phyloP scores from a whole-genome alignment of 2,113 vertebrate genomes.

The Gopherus flavomarginatus region DNA sequence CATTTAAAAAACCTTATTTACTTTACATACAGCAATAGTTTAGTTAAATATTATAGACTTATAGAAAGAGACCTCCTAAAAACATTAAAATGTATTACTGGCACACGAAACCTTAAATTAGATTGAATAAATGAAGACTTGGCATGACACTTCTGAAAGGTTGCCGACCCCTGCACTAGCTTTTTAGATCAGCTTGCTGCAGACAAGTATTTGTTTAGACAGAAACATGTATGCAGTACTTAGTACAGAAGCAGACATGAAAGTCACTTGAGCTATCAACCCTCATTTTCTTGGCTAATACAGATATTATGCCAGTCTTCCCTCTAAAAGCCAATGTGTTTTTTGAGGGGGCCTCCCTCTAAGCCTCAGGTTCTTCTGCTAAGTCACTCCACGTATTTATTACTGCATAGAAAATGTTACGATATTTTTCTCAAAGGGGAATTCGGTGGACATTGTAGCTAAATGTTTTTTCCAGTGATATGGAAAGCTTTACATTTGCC shows the following conservation, averaged over 20 bases:
- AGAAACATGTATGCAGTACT: conserved; percentile 23
- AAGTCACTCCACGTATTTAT: conserved; percentile 51
- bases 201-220: conserved; percentile 54
- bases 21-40: too few species aligned
- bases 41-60: too few species aligned
- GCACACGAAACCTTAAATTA: too few species aligned
- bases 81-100: too few species aligned
- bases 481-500: neutral
- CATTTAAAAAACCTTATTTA: too few species aligned
- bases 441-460: neutral
- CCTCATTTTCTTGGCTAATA: conserved; percentile 25
- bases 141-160: too few species aligned
- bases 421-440: conserved; percentile 40
- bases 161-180: neutral
- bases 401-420: neutral
- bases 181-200: conserved; percentile 11
- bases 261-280: neutral
- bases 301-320: conserved; percentile 49
- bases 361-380: conserved; percentile 25
- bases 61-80: too few species aligned
- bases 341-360: conserved; percentile 39
- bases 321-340: conserved; percentile 46
- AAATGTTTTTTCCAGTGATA: neutral
- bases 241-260: conserved; percentile 26
- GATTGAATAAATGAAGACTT: too few species aligned